Base-by-base conservation (phyloP, 2,888 invertebrate species). In the Parnassius smintheus region DNA sequence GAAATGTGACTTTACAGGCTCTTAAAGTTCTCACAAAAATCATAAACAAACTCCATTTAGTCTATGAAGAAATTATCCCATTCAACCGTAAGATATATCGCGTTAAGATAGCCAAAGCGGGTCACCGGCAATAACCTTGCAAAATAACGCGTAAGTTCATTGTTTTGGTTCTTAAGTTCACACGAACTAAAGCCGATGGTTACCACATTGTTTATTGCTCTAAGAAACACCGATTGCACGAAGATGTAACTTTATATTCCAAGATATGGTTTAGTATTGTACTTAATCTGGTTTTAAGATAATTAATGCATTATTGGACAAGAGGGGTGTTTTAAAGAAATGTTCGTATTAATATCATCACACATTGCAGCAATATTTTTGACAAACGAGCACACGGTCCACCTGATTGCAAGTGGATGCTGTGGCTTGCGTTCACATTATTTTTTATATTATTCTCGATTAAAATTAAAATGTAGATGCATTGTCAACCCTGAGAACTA, bases 81-180 rank as follows among this genome's bases (percentile, higher is more conserved):
- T 62, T 59, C 50, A 50, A 18, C 41, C 46, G 54, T 46, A 11
- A 51, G 52, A 45, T 59, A 45, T 49, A 55, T 63, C 62, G 54
- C 50, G 9, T 9, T 18, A 35, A 58, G 58, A 49, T 54, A 50
- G 58, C 11, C 48, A 22, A 58, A 58, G 58, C 48, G 57, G 62
- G 58, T 13, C 58, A 58, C 45, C 58, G 58, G 53, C 49, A 58
- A 59, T 63, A 66, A 61, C 65, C 65, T 66, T 66, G 66, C 62
- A 66, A 59, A 62, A 63, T 57, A 61, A 51, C 59, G 54, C 56
- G 65, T 62, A 66, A 65, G 61, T 58, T 60, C 55, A 65, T 66
- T 66, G 66, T 58, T 11, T 56, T 35, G 54, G 54, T 55, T n/a
- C 45, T 56, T 52, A 18, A 7, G 10, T 55, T 66, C 66, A 18